Conservation (phyloP, 2,888 invertebrate species). For the Drosophila demipolita region DNA sequence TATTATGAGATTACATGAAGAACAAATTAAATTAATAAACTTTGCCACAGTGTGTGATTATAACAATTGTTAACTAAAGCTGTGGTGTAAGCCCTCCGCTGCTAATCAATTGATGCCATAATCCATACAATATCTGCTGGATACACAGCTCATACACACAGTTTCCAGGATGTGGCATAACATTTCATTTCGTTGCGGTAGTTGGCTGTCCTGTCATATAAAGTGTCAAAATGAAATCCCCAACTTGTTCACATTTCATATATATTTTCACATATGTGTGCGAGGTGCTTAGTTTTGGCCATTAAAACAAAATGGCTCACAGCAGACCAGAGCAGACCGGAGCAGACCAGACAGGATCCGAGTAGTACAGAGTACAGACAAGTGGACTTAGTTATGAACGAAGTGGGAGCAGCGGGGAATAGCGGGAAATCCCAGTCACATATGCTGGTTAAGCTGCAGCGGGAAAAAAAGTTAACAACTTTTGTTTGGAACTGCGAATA, state of each 20-base stretch:
- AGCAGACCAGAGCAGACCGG: slow-evolving; percentile 13
- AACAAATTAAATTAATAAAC: not conserved
- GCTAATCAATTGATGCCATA: slow-evolving; percentile 17
- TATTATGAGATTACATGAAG: slow-evolving; percentile 3
- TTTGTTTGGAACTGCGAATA: slow-evolving; percentile 45
- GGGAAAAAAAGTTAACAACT: slow-evolving; percentile 53
- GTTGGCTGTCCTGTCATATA: slow-evolving; percentile 24
- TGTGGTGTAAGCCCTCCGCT: not conserved
- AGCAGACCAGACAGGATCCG: slow-evolving; percentile 8
- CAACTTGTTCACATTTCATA: slow-evolving; percentile 45
- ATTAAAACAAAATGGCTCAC: slow-evolving; percentile 52
- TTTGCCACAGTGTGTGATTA: not conserved
- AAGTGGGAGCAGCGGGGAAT: not conserved
- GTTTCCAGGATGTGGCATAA: slow-evolving; percentile 26
- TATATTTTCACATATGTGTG: slow-evolving; percentile 41
- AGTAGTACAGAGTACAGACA: not conserved
- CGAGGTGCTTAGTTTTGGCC: slow-evolving; percentile 48
- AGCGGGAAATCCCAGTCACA: slow-evolving; percentile 37
- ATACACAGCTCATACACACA: slow-evolving; percentile 21
- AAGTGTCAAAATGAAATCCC: slow-evolving; percentile 62
- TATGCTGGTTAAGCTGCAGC: slow-evolving; percentile 36
- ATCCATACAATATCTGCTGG: slow-evolving; percentile 4
- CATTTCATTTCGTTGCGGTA: slow-evolving; percentile 32
- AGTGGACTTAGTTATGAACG: slow-evolving; percentile 13
- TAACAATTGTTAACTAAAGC: slow-evolving; percentile 6